A percentile compares a stretch with the other conserved stretches of the same genome.
These are phyloP conservation scores for Melanotaenia boesemani DNA, from an alignment of 2,797 vertebrate species.

Conservation along the genomic window DNA sequence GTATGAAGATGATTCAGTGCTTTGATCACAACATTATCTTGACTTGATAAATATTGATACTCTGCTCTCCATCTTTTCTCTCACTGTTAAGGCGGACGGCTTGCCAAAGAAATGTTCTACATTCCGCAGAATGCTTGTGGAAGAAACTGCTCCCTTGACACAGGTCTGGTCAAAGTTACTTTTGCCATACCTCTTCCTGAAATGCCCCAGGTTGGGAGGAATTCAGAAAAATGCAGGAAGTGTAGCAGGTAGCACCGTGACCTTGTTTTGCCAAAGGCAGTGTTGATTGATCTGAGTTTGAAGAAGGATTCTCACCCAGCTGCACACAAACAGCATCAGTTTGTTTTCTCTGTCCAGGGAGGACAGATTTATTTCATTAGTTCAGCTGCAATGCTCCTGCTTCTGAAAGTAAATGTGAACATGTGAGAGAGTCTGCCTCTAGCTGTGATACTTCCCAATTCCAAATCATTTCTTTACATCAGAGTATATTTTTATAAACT, in stretches of 20 bases:
- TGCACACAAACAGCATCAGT: conserved; percentile 32
- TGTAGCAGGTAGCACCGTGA: conserved; percentile 7
- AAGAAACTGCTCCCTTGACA: conserved; percentile 90
- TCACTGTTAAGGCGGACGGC: conserved; percentile 87
- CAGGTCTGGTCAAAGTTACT: conserved; percentile 71
- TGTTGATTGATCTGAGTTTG: conserved; percentile 51
- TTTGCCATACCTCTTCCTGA: conserved; percentile 6
- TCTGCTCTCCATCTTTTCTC: conserved; percentile 56
- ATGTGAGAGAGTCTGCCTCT: conserved; percentile 8
- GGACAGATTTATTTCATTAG: conserved; percentile 36
- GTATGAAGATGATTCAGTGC: conserved; percentile 40
- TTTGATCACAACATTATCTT: conserved; percentile 52
- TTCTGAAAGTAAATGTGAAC: conserved; percentile 26
- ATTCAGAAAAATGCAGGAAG: conserved; percentile 29
- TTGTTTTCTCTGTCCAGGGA: conserved; percentile 36
- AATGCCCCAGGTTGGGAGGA: conserved; percentile 22
- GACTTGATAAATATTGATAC: conserved; percentile 59
- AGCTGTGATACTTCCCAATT: conserved; percentile 1
- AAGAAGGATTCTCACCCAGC: conserved; percentile 34
- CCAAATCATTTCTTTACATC: background rate
- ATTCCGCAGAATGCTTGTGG: conserved; percentile 94
- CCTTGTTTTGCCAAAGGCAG: conserved; percentile 38
- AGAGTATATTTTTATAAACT: conserved; percentile 4
- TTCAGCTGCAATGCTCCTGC: conserved; percentile 36
- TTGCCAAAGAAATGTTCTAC: conserved; percentile 95